phyloP scores from a whole-genome alignment of 2,113 vertebrate genomes.

The Corythornis vintsioides region DNA sequence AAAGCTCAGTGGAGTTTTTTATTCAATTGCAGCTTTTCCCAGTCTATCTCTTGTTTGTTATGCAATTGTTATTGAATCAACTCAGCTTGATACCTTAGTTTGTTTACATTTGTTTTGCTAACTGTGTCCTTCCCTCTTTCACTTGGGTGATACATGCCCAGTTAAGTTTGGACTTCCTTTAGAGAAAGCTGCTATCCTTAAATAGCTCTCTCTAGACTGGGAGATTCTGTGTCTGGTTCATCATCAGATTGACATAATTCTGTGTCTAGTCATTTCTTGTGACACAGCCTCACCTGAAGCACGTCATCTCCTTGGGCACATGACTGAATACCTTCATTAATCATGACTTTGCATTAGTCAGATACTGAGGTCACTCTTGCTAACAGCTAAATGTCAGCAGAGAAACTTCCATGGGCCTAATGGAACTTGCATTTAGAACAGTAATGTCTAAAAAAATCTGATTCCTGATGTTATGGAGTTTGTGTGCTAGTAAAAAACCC shows the following conservation, averaged over 20 bases:
- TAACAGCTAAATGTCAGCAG: constrained; percentile 41
- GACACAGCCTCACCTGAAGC: constrained; percentile 26
- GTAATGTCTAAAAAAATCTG: neutral
- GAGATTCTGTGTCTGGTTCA: neutral
- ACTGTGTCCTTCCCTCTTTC: neutral
- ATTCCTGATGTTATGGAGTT: neutral
- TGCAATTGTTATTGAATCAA: neutral
- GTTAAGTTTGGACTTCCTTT: neutral
- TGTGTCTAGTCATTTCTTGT: constrained; percentile 20
- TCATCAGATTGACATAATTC: neutral
- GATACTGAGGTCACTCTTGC: constrained; percentile 12
- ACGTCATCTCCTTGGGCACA: neutral
- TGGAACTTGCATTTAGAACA: constrained; percentile 21
- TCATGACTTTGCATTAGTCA: neutral
- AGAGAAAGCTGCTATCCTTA: neutral
- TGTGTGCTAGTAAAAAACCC: neutral
- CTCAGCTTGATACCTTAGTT: neutral
- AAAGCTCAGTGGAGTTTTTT: neutral
- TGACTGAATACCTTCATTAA: constrained; percentile 14
- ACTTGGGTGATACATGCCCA: accelerated
- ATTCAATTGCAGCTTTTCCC: neutral
- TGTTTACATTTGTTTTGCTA: neutral
- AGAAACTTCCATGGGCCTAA: neutral
- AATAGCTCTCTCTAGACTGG: neutral
- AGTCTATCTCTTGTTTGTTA: neutral